These are phyloP conservation scores for Anthophora plumipes DNA, from an alignment of 2,888 invertebrate species.

Conservation along the genomic window DNA sequence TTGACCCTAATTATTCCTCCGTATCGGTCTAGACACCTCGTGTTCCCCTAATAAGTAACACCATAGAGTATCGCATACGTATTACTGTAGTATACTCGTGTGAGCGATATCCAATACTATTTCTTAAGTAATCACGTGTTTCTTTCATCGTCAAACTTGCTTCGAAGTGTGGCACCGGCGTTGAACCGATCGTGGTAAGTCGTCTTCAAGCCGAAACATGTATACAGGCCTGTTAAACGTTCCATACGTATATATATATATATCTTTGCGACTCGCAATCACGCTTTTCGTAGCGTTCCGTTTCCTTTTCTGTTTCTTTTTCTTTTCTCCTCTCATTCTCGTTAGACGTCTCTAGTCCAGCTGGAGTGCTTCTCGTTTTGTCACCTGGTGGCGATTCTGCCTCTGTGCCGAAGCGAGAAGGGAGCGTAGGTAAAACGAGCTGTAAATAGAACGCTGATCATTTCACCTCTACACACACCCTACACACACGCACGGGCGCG, in stretches of 20 bases:
- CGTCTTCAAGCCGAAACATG: constrained; percentile 78
- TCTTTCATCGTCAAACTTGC: constrained; percentile 83
- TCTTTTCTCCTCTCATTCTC: neutral
- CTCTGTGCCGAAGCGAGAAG: constrained; percentile 14
- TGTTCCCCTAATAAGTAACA: constrained; percentile 61
- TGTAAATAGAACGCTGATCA: constrained; percentile 57
- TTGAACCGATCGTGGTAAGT: constrained; percentile 99
- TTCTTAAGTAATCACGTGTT: constrained; percentile 82
- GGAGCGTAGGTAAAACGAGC: constrained; percentile 18
- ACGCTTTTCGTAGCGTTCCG: constrained; percentile 30
- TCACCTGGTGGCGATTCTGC: constrained; percentile 18
- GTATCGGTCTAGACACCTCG: constrained; percentile 61
- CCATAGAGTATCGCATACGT: constrained; percentile 45
- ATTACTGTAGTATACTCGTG: constrained; percentile 42
- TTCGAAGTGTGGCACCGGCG: constrained; percentile 86
- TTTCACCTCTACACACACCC: neutral
- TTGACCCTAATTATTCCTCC: constrained; percentile 46
- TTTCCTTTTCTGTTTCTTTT: constrained; percentile 1
- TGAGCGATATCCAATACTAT: constrained; percentile 54
- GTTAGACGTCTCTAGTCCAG: neutral
- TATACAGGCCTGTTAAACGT: constrained; percentile 57
- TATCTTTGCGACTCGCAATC: constrained; percentile 30
- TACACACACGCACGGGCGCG: neutral
- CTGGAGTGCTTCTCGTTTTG: neutral
- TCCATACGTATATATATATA: too few species aligned